Base-by-base conservation (phyloP, 1,140 invertebrate genomes). In the Pseudomyrmex cubaensis region DNA sequence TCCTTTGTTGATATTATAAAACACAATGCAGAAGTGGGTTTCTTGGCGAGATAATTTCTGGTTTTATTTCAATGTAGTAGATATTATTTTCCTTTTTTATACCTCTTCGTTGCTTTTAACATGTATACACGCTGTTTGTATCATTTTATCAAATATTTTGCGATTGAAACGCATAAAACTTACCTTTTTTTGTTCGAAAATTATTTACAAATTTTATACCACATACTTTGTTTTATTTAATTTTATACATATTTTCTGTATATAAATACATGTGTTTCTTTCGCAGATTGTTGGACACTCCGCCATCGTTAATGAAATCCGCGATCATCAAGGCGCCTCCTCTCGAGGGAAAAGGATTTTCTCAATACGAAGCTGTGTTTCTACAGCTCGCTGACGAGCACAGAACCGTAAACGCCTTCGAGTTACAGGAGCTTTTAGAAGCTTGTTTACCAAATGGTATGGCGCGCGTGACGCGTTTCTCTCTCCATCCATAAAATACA, bases 341-440 rank as follows among this genome's bases (percentile, higher is more conserved):
- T 2, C 94, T 96, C 57, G 97, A 97, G 86, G 95, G 95, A 1
- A 97, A 96, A 93, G 97, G 96, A 86, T 97, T 98, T 91, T 96
- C 95, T 59, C 97, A 98, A 91, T 99, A 98, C 90, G 98, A 98
- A 93, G 97, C 97, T 0, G 97, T 98, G 0, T 99, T 99, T 91
- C 94, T 98, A 63, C 97, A 98, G 92, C 93, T 99, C 67, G 98
- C 98, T 0, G 98, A 99, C 92, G 98, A 98, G 92, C 96, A 97
- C 86, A 91, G 96, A 91, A 98, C 98, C 0, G 97, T 99, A 59
- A 98, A 98, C 90, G 97, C 97, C 9, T 99, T 98, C 90, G 98
- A 98, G 92, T 94, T 99, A 12, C 98, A 98, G 92, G 98, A 99
- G 93, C 94, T 99, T 17, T 94, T 99, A 13, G 98, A 99, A 91